Evolutionary conservation across 2,888 invertebrate genomes (phyloP).

Genomic region (Andrena bicolor): DNA sequence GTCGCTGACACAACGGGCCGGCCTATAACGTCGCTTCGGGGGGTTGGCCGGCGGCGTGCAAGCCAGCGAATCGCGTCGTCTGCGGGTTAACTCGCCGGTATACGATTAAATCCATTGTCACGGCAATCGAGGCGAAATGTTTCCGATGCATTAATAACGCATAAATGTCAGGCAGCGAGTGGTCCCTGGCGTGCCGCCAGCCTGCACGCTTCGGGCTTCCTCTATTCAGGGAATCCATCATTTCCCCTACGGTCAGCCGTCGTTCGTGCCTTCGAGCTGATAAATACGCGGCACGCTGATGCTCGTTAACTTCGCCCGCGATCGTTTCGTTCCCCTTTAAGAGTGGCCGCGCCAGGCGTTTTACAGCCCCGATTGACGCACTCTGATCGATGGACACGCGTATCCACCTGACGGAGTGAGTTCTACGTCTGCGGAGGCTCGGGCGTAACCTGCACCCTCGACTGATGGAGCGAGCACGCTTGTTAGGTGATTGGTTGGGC

Average conservation of each 20-base stretch:
- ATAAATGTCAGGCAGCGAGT: constrained; percentile 78
- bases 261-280: constrained; percentile 65
- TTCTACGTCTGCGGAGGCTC: background rate
- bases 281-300: constrained; percentile 54
- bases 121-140: constrained; percentile 78
- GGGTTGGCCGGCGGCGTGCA: constrained; percentile 27
- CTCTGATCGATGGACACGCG: constrained; percentile 39
- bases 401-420: constrained; percentile 30
- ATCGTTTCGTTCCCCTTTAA: constrained; percentile 56
- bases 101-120: constrained; percentile 75
- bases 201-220: constrained; percentile 69
- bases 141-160: constrained; percentile 82
- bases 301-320: constrained; percentile 59
- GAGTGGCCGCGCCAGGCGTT: background rate
- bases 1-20: constrained; percentile 66
- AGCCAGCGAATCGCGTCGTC: constrained; percentile 65
- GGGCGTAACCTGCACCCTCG: constrained; percentile 13
- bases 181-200: constrained; percentile 77
- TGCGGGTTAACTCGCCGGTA: constrained; percentile 62
- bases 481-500: background rate
- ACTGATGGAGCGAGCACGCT: background rate
- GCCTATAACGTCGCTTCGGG: constrained; percentile 28
- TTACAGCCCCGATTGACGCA: background rate
- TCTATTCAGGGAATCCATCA: constrained; percentile 81
- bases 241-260: constrained; percentile 63